Conservation (phyloP, 2,113 vertebrate species). For the Piliocolobus tephrosceles region DNA sequence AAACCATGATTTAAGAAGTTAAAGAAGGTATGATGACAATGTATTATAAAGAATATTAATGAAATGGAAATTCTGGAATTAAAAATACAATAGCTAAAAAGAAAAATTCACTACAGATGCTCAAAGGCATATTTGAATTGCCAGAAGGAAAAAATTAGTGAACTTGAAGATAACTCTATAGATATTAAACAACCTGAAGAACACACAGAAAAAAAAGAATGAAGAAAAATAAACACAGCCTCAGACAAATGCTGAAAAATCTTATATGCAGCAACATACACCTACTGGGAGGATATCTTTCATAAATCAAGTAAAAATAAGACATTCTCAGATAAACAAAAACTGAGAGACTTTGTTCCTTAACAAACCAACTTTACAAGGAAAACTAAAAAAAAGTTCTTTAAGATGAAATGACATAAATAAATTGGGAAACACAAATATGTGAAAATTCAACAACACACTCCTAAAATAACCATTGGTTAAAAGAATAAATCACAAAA, state of each 20-base stretch:
- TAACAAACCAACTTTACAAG: neutral
- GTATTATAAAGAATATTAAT: neutral
- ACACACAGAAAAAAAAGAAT: neutral
- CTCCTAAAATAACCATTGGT: neutral
- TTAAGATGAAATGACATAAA: neutral
- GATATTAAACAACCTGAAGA: neutral
- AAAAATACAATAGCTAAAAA: neutral
- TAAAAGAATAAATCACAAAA: neutral
- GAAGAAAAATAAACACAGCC: neutral
- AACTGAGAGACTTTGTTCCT: neutral
- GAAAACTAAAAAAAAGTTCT: neutral
- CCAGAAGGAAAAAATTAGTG: neutral
- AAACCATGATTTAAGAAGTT: neutral
- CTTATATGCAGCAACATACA: neutral
- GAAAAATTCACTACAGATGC: neutral
- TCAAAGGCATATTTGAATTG: neutral
- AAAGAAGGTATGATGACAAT: neutral
- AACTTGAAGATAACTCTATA: neutral
- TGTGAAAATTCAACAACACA: neutral
- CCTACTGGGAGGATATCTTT: neutral
- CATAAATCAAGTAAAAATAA: neutral
- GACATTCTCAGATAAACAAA: neutral
- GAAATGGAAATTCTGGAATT: neutral
- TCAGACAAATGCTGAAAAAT: neutral
- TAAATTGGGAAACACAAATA: neutral